Base-by-base conservation (phyloP, 2,888 invertebrate genomes). In the Zootermopsis nevadensis region DNA sequence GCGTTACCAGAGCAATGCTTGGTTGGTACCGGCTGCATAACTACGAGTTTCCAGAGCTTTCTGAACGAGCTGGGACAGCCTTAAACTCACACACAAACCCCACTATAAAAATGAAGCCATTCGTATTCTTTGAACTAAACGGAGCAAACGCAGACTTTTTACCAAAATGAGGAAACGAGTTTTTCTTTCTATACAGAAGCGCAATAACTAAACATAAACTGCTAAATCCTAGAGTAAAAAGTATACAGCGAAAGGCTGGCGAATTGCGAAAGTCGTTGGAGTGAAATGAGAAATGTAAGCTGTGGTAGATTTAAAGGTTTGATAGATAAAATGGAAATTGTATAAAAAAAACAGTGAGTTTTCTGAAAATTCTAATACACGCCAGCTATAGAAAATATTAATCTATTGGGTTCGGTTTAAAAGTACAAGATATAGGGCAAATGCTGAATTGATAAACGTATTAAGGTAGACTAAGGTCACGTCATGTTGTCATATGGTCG, bases 91-190 rank as follows among this genome's bases (percentile, higher is more conserved):
- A 66, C 27, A 66, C 27, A 66, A 27, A 27, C 27, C 30, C 66
- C 22, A 0, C 24, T 4, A 8, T 60, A 60, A 60, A 67, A 67
- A 67, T 67, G 67, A 67, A 67, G 67, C 67, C 33, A 69, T 69
- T 69, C 69, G 33, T 30, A 69, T 15, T 69, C 69, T 69, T 69
- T 69, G 30, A 69, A 31, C 33, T 31, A 69, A 69, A 69, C 69
- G 4, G 31, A 69, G 33, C 12, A 69, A 33, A 69, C 30, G 33
- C 24, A 69, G 33, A 69, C 33, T 69, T 69, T 33, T 22, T 31
- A 69, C 33, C 33, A 12, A 69, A 69, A 69, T 69, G 69, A 69
- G 69, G 27, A 69, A 69, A 69, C 69, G 69, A 33, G 69, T 33
- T 33, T 69, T 33, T 15, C 22, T 69, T 69, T 33, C 33, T 69